A percentile compares a stretch with the other conserved stretches of the same genome.
Evolutionary conservation across 2,888 invertebrate genomes (phyloP).

Genomic region (Coelinius sp.): DNA sequence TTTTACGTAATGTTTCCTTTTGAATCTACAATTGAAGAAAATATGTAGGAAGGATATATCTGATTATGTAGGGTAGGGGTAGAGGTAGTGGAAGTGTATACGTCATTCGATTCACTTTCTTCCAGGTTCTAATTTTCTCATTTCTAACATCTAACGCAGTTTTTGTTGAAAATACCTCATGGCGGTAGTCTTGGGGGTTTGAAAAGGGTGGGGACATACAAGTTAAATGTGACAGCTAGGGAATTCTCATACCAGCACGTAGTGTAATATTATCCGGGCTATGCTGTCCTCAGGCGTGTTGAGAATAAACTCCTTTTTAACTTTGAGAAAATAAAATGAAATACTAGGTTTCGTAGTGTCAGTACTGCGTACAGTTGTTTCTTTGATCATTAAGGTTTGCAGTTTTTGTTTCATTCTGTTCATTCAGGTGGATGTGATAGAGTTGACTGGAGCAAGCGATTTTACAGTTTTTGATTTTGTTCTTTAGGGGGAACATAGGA

Average conservation of each 20-base stretch:
- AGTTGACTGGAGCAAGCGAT: too few relatives aligned
- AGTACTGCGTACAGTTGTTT: background rate
- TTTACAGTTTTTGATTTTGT: too few relatives aligned
- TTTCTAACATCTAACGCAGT: background rate
- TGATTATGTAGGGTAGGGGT: background rate
- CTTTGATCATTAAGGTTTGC: background rate
- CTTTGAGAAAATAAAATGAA: conserved; percentile 16
- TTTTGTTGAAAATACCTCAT: conserved; percentile 24
- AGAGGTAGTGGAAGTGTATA: background rate
- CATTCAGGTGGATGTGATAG: background rate
- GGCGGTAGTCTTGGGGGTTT: conserved; percentile 10
- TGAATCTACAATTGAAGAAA: background rate
- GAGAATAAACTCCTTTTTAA: conserved; percentile 7
- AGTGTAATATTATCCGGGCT: conserved; percentile 20
- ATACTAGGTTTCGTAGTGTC: background rate
- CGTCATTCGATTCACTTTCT: background rate
- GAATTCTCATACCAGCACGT: conserved; percentile 25
- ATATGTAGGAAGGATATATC: background rate
- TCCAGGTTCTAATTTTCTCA: background rate
- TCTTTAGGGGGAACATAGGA: too few relatives aligned
- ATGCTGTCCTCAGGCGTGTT: background rate
- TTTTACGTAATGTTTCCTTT: background rate
- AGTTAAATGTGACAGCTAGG: conserved; percentile 20
- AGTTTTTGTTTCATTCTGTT: background rate
- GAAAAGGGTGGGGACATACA: background rate